These are phyloP conservation scores for Malurus elegans DNA, from an alignment of 2,113 vertebrate genomes.

Conservation along the genomic window DNA sequence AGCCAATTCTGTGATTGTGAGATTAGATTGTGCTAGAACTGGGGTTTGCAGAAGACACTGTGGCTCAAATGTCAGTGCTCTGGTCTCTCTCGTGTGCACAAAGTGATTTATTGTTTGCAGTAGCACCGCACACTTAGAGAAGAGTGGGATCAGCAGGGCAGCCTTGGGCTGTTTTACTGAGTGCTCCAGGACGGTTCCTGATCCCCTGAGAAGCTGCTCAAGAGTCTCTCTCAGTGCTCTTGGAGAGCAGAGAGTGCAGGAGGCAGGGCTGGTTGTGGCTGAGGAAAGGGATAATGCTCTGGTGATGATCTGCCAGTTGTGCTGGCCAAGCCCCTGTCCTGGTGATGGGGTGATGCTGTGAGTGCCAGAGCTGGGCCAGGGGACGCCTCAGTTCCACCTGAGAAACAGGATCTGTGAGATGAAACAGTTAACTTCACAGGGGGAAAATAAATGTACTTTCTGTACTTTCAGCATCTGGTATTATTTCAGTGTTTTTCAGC, in stretches of 20 bases:
- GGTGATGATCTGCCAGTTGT: background rate
- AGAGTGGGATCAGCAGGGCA: background rate
- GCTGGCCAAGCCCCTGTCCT: background rate
- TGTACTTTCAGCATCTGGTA: background rate
- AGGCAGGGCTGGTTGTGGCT: background rate
- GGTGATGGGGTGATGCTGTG: background rate
- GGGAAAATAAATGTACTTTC: background rate
- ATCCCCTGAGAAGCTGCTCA: background rate
- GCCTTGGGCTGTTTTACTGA: background rate
- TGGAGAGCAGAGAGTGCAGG: background rate
- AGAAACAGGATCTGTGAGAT: background rate
- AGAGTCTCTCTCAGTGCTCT: background rate
- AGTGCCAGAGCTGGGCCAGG: background rate
- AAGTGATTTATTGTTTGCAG: background rate
- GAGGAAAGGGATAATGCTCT: background rate
- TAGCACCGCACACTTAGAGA: fast-evolving
- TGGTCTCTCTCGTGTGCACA: background rate
- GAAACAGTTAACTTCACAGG: background rate
- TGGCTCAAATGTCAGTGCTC: background rate
- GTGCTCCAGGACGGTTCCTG: background rate
- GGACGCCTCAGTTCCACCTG: background rate
- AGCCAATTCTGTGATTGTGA: background rate
- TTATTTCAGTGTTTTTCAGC: background rate
- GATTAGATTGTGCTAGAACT: background rate
- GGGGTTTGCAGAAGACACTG: background rate